Conservation (phyloP, 1,140 invertebrate species). For the Sweltsa coloradensis region DNA sequence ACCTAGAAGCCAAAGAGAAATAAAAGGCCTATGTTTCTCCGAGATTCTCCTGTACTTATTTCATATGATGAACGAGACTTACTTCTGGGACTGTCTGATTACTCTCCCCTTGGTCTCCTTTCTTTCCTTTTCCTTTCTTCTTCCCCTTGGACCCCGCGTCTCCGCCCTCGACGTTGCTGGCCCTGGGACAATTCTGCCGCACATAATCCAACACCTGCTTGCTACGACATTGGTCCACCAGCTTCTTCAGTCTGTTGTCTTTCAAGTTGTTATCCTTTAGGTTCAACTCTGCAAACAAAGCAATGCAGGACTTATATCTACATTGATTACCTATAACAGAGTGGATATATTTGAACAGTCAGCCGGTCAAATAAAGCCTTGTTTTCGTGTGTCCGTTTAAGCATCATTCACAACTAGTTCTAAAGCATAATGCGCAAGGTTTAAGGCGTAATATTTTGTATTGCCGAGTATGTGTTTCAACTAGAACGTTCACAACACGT, state of each 20-base stretch:
- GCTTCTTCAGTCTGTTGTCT: slow-evolving; percentile 56
- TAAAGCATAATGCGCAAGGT: no score
- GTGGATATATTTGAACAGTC: no score
- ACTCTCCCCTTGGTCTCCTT: slow-evolving; percentile 22
- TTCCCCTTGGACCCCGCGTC: slow-evolving; percentile 32
- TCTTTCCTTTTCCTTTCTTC: slow-evolving; percentile 29
- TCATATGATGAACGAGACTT: slow-evolving; percentile 12
- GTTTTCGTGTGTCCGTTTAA: no score
- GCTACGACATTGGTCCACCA: slow-evolving; percentile 53
- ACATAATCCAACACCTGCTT: slow-evolving; percentile 60
- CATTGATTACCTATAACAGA: no score
- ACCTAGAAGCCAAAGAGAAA: no score
- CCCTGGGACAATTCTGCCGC: slow-evolving; percentile 41
- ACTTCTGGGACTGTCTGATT: slow-evolving; percentile 21
- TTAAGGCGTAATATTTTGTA: no score
- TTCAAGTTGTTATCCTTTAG: slow-evolving; percentile 57
- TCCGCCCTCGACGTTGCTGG: slow-evolving; percentile 22
- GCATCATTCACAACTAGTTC: no score
- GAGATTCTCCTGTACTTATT: no score
- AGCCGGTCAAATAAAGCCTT: no score
- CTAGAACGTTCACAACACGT: no score
- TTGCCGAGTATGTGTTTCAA: no score
- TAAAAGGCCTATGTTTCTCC: no score
- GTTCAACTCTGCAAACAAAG: slow-evolving; percentile 32
- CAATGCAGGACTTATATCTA: not conserved